A percentile compares a stretch with the other conserved stretches of the same genome.
These are phyloP conservation scores for Mormyrus hasselquistii DNA, from an alignment of 2,797 vertebrate genomes.

Conservation along the genomic window DNA sequence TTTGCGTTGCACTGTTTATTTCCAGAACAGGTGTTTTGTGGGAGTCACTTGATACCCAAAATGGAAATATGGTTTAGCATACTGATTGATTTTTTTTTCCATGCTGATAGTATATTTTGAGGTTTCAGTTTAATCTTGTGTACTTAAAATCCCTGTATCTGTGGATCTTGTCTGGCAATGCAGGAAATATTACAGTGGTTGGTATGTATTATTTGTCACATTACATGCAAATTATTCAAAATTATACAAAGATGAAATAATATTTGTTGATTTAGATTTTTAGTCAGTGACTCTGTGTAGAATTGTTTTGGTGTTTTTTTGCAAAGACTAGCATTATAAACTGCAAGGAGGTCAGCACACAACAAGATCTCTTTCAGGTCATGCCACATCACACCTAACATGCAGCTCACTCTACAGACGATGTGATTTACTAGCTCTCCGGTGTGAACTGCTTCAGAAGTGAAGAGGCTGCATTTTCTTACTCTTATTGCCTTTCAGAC, in stretches of 20 bases:
- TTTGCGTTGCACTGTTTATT: not conserved
- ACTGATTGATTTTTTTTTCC: not conserved
- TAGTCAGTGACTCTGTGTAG: not conserved
- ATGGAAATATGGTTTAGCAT: not conserved
- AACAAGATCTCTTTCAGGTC: not conserved
- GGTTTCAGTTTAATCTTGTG: not conserved
- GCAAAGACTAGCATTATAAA: not conserved
- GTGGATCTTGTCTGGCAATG: not conserved
- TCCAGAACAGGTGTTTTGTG: not conserved
- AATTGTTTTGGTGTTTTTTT: not conserved
- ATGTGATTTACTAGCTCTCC: not conserved
- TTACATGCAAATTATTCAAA: not conserved
- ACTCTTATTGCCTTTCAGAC: slow-evolving; percentile 5
- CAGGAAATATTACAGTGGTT: not conserved
- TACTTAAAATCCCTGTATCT: not conserved
- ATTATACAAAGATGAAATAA: not conserved
- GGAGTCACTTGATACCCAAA: not conserved
- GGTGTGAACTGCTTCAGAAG: not conserved
- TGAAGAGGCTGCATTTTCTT: not conserved
- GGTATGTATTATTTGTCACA: not conserved
- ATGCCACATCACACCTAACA: not conserved
- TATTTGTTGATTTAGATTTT: not conserved
- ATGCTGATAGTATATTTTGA: not conserved
- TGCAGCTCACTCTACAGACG: not conserved
- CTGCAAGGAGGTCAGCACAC: not conserved